Conservation (phyloP, 2,113 vertebrate species). For the Gila orcuttii region DNA sequence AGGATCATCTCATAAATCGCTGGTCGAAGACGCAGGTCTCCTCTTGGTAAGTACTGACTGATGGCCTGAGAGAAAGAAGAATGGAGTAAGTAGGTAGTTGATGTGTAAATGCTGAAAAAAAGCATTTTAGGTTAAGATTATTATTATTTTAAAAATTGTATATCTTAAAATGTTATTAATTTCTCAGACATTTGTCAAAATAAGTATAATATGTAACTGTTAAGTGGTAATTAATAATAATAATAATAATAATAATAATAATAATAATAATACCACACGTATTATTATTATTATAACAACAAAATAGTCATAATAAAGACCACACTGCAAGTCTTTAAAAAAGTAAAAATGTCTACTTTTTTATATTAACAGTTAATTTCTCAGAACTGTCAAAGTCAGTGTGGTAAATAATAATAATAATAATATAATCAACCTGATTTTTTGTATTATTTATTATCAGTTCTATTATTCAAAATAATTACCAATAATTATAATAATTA, state of each 20-base stretch:
- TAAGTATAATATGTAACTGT: no score
- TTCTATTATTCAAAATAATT: no score
- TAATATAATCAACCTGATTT: no score
- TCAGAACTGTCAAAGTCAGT: no score
- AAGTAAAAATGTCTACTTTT: neutral
- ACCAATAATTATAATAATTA: no score
- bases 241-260: no score
- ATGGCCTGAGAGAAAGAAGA: slow-evolving; percentile 81
- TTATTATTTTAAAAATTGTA: neutral
- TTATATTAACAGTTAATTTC: no score
- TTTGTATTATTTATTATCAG: no score
- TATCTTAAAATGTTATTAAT: neutral
- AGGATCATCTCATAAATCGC: slow-evolving; percentile 99
- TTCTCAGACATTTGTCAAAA: neutral
- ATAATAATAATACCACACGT: no score
- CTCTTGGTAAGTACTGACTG: slow-evolving; percentile 94
- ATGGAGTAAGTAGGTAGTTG: neutral
- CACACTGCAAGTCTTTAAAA: neutral
- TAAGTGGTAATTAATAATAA: no score
- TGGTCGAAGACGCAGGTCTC: slow-evolving; percentile 91
- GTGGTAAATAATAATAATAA: no score
- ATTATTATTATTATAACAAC: neutral
- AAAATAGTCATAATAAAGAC: neutral
- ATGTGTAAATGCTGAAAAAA: neutral
- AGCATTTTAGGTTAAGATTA: neutral